Evolutionary conservation across 2,113 vertebrate genomes (phyloP).

Genomic region (Sprattus sprattus): DNA sequence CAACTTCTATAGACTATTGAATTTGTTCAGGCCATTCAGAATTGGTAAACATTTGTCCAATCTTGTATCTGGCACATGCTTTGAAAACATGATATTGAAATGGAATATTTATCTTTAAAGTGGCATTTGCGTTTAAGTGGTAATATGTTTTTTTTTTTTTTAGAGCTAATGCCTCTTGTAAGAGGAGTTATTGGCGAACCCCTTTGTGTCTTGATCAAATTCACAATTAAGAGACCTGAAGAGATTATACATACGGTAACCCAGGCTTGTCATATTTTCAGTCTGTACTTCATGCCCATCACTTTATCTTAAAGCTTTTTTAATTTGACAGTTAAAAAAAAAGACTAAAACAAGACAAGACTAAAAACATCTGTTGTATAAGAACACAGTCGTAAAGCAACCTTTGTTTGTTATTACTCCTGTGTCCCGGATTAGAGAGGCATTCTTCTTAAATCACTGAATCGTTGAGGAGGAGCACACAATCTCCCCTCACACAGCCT

Average conservation of each 20-base stretch:
- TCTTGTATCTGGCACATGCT: background rate
- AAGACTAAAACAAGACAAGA: background rate
- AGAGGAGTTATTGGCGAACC: background rate
- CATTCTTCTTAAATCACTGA: background rate
- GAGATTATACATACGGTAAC: background rate
- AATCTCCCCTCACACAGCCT: background rate
- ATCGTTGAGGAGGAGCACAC: background rate
- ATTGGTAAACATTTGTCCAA: background rate
- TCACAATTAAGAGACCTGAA: background rate
- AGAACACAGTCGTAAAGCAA: background rate
- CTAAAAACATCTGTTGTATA: background rate
- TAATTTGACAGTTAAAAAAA: background rate
- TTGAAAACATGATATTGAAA: background rate
- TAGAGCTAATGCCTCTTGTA: background rate
- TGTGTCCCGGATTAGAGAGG: background rate
- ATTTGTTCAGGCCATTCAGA: background rate
- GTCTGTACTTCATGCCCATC: background rate
- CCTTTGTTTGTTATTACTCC: too few species aligned
- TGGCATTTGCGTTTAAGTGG: too few species aligned
- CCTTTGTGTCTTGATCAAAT: constrained; percentile 4
- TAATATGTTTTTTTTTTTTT: too few species aligned
- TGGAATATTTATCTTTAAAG: too few species aligned
- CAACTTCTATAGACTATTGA: background rate
- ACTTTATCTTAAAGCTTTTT: background rate
- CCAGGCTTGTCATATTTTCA: background rate